Base-by-base conservation (phyloP, 1,140 invertebrate genomes). In the Drosophila cardini region DNA sequence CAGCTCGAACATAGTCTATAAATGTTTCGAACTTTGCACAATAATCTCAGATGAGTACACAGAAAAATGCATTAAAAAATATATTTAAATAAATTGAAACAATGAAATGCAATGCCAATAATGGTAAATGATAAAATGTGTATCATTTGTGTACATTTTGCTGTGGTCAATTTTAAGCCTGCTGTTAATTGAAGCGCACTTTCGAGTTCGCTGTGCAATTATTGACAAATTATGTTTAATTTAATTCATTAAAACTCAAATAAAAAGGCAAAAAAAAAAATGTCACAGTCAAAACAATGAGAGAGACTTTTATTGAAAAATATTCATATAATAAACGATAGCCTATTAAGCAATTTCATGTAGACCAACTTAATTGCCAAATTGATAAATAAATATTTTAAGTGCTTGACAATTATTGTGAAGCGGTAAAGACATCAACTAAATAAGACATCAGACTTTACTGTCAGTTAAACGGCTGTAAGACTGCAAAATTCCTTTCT, bases 141-240 rank as follows among this genome's bases (percentile, higher is more conserved):
- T 56, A 78, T 78, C 63, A 83, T 72, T 71, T 52, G n/a, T 32
- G 8, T 43, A 48, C 62, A 71, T 74, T 73, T 70, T 73, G 69
- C 58, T 70, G 73, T 73, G 81, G 81, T 85, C 64, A 63, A 38
- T 68, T 73, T 77, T 45, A 42, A 64, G 73, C 60, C 57, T 61
- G 46, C 60, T 76, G 75, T 82, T 82, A 86, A 86, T 86, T 86
- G 76, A 78, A 78, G 75, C 75, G 64, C 78, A 72, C 67, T 77
- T 73, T 67, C 4, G 45, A 62, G 67, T 43, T 21, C 67, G 18
- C 55, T 63, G 16, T 52, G 63, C 71, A 85, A 78, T 86, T 81
- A 82, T 86, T 86, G 78, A 72, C 63, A 78, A 45, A 62, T 43
- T 40, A 50, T 60, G 13, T 80, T 80, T 77, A 71, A 80, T 71